Base-by-base conservation (phyloP, 2,797 vertebrate genomes). In the Holocentrus rufus region DNA sequence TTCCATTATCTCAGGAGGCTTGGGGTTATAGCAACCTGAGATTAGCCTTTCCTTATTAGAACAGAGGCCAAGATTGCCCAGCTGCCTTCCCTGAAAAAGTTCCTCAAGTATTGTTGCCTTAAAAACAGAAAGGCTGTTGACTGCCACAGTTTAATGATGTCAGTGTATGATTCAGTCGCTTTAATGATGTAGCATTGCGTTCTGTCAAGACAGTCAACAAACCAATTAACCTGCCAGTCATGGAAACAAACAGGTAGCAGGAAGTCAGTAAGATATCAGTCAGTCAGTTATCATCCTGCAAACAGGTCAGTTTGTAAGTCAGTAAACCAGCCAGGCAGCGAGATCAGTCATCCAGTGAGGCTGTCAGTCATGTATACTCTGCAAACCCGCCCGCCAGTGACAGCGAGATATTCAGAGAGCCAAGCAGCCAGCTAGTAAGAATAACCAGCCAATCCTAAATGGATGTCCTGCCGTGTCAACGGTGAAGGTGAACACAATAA, bases 91-190 rank as follows among this genome's bases (percentile, higher is more conserved):
- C 53, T 39, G 46, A 55, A 73, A n/a, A 72, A 20, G 44, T 65
- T 47, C 53, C 6, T 18, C 47, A 58, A 74, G 70, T 78, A 55
- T 83, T 42, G 20, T 17, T 23, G 42, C 5, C 44, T 74, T 55
- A 11, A 30, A 20, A 71, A 59, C 65, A 22, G 25, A 54, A 31
- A 42, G 49, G 54, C 36, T 75, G 77, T 63, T 76, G 70, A 57
- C 71, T 66, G 46, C 59, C 59, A 53, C 65, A 23, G 47, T 82
- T 59, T 54, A 79, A 61, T 81, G 84, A 84, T 81, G 63, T 82
- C 83, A 83, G 69, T 6, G 47, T 61, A 4, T 91, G 86, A 87
- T 83, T 91, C 87, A 86, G 79, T 75, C 70, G 30, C 31, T 76
- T 66, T 85, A 82, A 89, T 83, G 80, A 85, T 84, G 80, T 47